Evolutionary conservation across 2,113 vertebrate species (phyloP).

Genomic region (Turnix velox): DNA sequence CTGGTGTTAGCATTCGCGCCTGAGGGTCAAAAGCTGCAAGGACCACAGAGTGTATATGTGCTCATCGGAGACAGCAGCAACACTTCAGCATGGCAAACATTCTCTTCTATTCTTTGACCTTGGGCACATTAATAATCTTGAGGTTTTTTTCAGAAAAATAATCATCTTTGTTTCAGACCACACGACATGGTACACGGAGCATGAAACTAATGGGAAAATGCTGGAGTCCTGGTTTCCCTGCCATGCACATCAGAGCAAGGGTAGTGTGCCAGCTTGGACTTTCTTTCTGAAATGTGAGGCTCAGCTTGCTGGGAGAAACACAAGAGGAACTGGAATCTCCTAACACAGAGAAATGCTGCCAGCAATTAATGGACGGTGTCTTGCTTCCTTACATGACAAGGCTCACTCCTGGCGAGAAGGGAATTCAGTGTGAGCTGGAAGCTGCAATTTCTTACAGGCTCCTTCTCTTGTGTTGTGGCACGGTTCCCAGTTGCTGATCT

Average conservation of each 20-base stretch:
- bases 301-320: neutral
- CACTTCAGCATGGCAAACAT: neutral
- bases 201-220: neutral
- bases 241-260: neutral
- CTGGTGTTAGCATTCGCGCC: neutral
- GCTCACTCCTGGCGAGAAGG: neutral
- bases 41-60: neutral
- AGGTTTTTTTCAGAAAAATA: neutral
- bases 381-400: neutral
- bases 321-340: neutral
- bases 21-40: neutral
- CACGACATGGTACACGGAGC: rapidly evolving
- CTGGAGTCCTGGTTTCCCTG: neutral
- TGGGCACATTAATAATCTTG: neutral
- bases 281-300: neutral
- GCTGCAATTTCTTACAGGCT: conserved; percentile 22
- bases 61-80: neutral
- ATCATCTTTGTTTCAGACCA: neutral
- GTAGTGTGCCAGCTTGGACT: neutral
- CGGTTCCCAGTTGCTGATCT: conserved; percentile 27
- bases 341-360: neutral
- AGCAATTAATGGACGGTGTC: conserved; percentile 8
- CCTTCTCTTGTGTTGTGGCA: conserved; percentile 4
- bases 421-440: neutral
- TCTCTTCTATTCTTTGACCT: neutral